Evolutionary conservation across 2,888 invertebrate species (phyloP).

Genomic region (Unio pictorum): DNA sequence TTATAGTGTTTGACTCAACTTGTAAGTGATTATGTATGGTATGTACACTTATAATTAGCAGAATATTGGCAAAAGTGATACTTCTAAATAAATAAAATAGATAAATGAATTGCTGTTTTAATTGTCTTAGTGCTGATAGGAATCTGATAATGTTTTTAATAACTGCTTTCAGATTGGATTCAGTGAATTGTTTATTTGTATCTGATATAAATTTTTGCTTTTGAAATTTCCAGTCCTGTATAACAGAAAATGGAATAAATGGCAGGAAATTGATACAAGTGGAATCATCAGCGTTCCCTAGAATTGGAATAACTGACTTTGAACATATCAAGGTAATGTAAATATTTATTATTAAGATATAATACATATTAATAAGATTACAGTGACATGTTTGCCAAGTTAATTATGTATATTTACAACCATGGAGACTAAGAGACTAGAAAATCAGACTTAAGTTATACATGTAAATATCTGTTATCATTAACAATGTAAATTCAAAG

Average conservation of each 20-base stretch:
- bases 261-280: constrained; percentile 58
- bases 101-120: not conserved
- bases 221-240: constrained; percentile 49
- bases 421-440: no score
- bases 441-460: no score
- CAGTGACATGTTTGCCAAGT: no score
- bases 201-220: no score
- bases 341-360: not conserved
- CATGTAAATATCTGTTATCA: no score
- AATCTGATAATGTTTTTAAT: not conserved
- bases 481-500: no score
- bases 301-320: constrained; percentile 66
- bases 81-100: not conserved
- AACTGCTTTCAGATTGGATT: not conserved
- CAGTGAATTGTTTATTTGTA: constrained; percentile 5
- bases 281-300: constrained; percentile 62
- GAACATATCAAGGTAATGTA: constrained; percentile 63
- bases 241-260: constrained; percentile 59
- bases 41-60: no score
- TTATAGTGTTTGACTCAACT: no score
- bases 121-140: not conserved
- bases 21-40: no score
- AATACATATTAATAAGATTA: not conserved
- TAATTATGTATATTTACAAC: no score
- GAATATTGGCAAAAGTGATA: not conserved